Conservation (phyloP, 2,113 vertebrate genomes). For the Seriola dumerili region DNA sequence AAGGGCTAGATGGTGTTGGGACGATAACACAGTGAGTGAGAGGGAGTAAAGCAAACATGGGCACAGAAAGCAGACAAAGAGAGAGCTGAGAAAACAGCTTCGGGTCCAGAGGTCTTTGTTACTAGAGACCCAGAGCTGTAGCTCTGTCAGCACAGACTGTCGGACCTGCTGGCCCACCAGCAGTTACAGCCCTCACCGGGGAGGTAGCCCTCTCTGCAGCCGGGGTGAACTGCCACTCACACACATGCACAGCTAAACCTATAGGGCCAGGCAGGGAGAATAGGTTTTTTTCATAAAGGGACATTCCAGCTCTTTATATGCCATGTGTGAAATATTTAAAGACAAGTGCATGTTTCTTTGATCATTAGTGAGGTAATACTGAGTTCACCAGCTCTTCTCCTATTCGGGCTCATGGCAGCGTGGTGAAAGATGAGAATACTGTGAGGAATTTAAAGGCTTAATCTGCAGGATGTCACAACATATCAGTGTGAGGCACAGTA, state of each 20-base stretch:
- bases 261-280: constrained; percentile 10
- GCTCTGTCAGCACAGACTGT: constrained; percentile 50
- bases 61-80: constrained; percentile 15
- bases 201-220: constrained; percentile 15
- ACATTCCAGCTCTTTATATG: constrained; percentile 60
- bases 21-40: neutral
- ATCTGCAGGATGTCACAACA: neutral
- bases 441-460: neutral
- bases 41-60: constrained; percentile 26
- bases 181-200: constrained; percentile 56
- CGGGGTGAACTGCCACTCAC: constrained; percentile 58
- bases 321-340: constrained; percentile 67
- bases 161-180: constrained; percentile 41
- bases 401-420: neutral
- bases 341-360: constrained; percentile 53
- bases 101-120: constrained; percentile 26
- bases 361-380: constrained; percentile 53
- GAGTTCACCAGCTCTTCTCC: constrained; percentile 22
- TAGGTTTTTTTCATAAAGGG: constrained; percentile 62
- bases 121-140: constrained; percentile 21
- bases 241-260: constrained; percentile 19
- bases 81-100: constrained; percentile 31
- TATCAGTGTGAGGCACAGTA: neutral
- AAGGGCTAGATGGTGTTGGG: neutral
- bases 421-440: neutral